These are phyloP conservation scores for Notolabrus celidotus DNA, from an alignment of 2,797 vertebrate genomes.

Conservation along the genomic window DNA sequence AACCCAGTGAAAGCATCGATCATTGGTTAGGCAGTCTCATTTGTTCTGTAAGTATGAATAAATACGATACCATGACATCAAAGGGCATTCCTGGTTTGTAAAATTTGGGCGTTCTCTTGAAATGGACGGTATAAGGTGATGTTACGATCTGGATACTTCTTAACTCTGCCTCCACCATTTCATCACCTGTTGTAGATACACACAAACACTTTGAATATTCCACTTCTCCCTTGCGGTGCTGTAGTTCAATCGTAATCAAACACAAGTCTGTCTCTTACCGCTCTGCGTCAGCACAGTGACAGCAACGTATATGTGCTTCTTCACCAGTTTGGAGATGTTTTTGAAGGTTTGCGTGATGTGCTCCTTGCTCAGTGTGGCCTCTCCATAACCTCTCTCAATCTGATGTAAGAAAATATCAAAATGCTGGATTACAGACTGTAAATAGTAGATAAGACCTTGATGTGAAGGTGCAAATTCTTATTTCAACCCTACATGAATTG, in stretches of 20 bases:
- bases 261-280: conserved; percentile 71
- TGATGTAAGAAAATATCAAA: conserved; percentile 47
- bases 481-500: no score
- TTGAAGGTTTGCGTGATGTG: conserved; percentile 64
- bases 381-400: conserved; percentile 74
- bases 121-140: conserved; percentile 76
- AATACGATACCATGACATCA: conserved; percentile 56
- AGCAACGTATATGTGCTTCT: conserved; percentile 78
- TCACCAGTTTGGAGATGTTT: conserved; percentile 69
- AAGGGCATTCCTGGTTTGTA: conserved; percentile 80
- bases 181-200: conserved; percentile 58
- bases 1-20: not conserved
- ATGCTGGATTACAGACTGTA: not conserved
- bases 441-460: no score
- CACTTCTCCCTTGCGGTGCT: no score
- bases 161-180: conserved; percentile 75
- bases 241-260: no score
- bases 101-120: conserved; percentile 74
- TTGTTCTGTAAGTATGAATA: not conserved
- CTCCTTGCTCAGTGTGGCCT: conserved; percentile 58
- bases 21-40: not conserved
- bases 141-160: conserved; percentile 71
- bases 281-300: conserved; percentile 86
- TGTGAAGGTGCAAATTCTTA: no score
- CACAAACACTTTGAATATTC: not conserved